Conservation (phyloP, 1,140 invertebrate species). For the Drosophila mojavensis region DNA sequence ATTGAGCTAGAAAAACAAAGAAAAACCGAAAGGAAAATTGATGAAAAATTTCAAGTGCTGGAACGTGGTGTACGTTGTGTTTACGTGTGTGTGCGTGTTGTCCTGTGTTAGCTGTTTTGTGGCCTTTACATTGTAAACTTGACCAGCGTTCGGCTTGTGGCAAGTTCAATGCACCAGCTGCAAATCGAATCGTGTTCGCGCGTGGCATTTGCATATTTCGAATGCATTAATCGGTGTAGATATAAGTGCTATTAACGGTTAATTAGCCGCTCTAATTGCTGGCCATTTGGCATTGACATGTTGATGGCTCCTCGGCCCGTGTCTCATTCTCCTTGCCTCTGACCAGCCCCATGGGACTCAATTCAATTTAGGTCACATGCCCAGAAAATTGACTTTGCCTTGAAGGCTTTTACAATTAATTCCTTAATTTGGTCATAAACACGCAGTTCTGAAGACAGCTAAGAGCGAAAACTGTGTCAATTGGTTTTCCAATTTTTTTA, state of each 20-base stretch:
- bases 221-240: slow-evolving; percentile 24
- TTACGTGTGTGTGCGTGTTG: not conserved
- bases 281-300: slow-evolving; percentile 56
- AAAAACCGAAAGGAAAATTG: slow-evolving; percentile 30
- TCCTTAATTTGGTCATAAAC: slow-evolving; percentile 30
- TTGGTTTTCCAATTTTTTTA: slow-evolving; percentile 22
- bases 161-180: slow-evolving; percentile 69
- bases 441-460: slow-evolving; percentile 34
- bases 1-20: not conserved
- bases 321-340: not conserved
- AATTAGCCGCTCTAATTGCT: slow-evolving; percentile 20
- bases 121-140: slow-evolving; percentile 29
- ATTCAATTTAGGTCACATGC: slow-evolving; percentile 63
- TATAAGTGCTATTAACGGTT: slow-evolving; percentile 10
- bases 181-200: not conserved
- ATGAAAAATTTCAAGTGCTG: slow-evolving; percentile 31
- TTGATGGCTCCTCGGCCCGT: not conserved
- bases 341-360: slow-evolving; percentile 34
- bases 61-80: slow-evolving; percentile 7
- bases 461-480: slow-evolving; percentile 66
- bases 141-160: slow-evolving; percentile 27
- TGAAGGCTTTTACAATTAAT: slow-evolving; percentile 7
- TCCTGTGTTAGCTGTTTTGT: not conserved
- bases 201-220: slow-evolving; percentile 20
- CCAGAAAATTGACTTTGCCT: slow-evolving; percentile 24